A percentile compares a stretch with the other conserved stretches of the same genome.
These are phyloP conservation scores for Bombyx mandarina DNA, from an alignment of 1,140 invertebrate species.

Conservation along the genomic window DNA sequence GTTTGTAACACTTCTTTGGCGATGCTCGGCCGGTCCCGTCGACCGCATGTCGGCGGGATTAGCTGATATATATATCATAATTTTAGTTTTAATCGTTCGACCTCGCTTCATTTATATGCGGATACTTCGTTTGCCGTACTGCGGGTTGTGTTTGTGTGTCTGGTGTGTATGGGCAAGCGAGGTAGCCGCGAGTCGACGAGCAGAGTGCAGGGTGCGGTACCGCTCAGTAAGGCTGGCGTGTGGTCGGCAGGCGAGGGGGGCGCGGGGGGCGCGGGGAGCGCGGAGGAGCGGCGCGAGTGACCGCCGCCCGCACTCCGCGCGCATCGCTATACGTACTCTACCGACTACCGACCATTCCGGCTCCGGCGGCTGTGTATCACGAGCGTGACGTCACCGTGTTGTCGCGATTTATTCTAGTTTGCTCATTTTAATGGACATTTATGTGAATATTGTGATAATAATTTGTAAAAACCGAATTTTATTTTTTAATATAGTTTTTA, in stretches of 20 bases:
- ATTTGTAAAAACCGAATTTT: neutral
- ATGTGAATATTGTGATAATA: neutral
- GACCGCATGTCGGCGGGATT: neutral
- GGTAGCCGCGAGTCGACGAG: neutral
- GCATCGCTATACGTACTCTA: neutral
- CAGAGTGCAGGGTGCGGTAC: neutral
- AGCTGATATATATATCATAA: too few relatives aligned
- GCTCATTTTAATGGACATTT: neutral
- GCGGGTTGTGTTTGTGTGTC: too few relatives aligned
- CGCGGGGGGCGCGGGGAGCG: constrained; percentile 2
- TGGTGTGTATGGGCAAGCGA: neutral
- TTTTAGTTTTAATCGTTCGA: too few relatives aligned
- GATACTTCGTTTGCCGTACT: too few relatives aligned
- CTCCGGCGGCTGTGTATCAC: too few relatives aligned
- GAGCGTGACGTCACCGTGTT: too few relatives aligned
- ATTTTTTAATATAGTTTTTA: neutral
- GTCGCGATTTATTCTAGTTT: neutral
- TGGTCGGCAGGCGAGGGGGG: neutral
- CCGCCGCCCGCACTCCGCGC: constrained; percentile 4
- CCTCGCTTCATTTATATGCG: too few relatives aligned
- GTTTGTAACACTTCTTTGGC: too few relatives aligned
- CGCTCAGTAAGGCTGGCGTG: neutral
- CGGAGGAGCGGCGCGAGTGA: neutral
- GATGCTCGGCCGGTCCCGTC: neutral
- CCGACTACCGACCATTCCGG: too few relatives aligned